Evolutionary conservation across 1,140 invertebrate genomes (phyloP), one percentile per base, ranked within the genome.

Genomic region (Brachionus rubens): DNA sequence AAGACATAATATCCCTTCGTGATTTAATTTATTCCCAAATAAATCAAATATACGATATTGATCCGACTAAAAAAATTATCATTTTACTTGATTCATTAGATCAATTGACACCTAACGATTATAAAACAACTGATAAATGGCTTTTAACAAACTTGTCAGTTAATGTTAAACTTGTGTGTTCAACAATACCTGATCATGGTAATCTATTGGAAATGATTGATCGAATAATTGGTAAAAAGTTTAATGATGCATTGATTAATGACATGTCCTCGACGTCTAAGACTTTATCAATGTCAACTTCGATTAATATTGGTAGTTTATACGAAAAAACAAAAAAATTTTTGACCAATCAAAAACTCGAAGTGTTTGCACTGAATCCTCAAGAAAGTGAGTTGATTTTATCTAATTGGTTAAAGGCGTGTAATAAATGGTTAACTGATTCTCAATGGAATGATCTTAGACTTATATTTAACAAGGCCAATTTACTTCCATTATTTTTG

Each of bases 361-460:
- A 75, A 5, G 50, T 75, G 6, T 43, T 43, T 12, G 52, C 79
- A 10, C 76, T 82, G 16, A 77, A 77, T 9, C 19, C 76, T 3
- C 54, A 76, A 9, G 79, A 81, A 50, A 80, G 80, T 77, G 79
- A 80, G 56, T 65, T 79, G 16, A 75, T 82, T 7, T 76, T 81
- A 28, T 80, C 79, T 75, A 54, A 78, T 36, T 79, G 78, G 56
- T 77, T 84, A 2, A 78, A 78, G n/a, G 40, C 75, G 10, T 67
- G 77, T 68, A 77, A 79, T 7, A 78, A 80, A 33, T 72, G 70
- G 59, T 21, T 82, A 1, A 79, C 80, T 12, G 21, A 40, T 12
- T 2, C 12, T 1, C 94, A 96, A 81, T 94, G 92, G 92, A 88
- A 92, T 52, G 83, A 94, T 14, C 93, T 97, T 1, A 90, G 90